Evolutionary conservation across 2,888 invertebrate genomes (phyloP).

Genomic region (Meandrusa payeni): DNA sequence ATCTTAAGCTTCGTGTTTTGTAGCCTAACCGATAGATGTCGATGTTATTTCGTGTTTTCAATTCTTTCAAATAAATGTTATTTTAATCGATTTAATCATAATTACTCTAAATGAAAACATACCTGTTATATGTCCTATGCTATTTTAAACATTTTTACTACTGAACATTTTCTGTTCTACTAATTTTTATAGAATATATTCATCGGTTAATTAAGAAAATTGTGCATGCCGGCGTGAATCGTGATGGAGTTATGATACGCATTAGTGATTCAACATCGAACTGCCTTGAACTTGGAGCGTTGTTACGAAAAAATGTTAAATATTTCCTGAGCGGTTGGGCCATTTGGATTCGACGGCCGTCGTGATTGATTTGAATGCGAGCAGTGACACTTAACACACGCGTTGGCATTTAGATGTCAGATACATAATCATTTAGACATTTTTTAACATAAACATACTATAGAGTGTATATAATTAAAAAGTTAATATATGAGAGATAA

Average conservation of each 20-base stretch:
- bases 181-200: background rate
- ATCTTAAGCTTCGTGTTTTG: constrained; percentile 1
- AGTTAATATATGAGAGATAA: too few relatives aligned
- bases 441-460: too few relatives aligned
- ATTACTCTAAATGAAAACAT: too few relatives aligned
- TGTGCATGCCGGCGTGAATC: constrained; percentile 1
- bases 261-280: constrained; percentile 19
- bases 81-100: too few relatives aligned
- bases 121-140: too few relatives aligned
- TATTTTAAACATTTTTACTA: too few relatives aligned
- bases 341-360: constrained; percentile 4
- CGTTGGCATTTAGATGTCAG: constrained; percentile 5
- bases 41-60: constrained; percentile 29
- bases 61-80: too few relatives aligned
- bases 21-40: constrained; percentile 43
- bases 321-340: constrained; percentile 10
- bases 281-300: constrained; percentile 26
- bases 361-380: constrained; percentile 7
- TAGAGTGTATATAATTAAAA: too few relatives aligned
- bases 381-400: constrained; percentile 6
- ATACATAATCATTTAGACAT: background rate
- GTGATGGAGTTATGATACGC: constrained; percentile 20
- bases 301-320: constrained; percentile 20
- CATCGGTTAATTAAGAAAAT: background rate
- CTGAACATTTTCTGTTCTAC: too few relatives aligned